phyloP scores from a whole-genome alignment of 2,113 vertebrate genomes.

The Macaca fascicularis region DNA sequence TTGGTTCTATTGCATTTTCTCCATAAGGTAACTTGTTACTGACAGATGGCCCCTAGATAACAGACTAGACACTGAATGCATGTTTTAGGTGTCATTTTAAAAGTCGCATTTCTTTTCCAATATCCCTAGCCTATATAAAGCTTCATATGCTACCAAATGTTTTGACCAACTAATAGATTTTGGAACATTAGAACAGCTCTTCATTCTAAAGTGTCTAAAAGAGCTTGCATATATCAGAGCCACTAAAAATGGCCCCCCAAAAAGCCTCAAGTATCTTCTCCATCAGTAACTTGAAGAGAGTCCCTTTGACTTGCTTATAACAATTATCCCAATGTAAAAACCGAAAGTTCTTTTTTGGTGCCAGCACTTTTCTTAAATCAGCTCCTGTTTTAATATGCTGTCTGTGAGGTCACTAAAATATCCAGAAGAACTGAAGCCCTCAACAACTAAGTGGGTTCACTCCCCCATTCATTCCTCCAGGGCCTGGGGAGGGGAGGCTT shows the following conservation, averaged over 20 bases:
- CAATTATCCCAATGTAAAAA: background rate
- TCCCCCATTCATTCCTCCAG: background rate
- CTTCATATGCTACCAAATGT: background rate
- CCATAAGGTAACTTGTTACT: background rate
- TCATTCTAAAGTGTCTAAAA: background rate
- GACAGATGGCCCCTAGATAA: background rate
- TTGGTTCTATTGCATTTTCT: background rate
- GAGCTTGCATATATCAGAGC: background rate
- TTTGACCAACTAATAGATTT: background rate
- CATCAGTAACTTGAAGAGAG: slow-evolving; percentile 19
- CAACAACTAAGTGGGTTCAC: background rate
- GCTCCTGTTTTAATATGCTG: background rate
- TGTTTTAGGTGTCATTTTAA: background rate
- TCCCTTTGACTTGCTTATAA: background rate
- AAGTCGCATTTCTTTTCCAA: background rate
- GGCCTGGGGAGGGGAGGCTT: background rate
- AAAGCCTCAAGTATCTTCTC: background rate
- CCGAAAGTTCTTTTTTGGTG: background rate
- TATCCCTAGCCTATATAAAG: background rate
- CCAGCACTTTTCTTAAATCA: slow-evolving; percentile 14
- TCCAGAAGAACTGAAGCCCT: background rate
- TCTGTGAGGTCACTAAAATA: background rate
- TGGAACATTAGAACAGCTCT: background rate
- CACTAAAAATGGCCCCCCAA: slow-evolving; percentile 4
- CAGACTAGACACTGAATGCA: background rate